Evolutionary conservation across 2,113 vertebrate species (phyloP), one percentile per base, ranked within the genome.

Genomic region (Daboia siamensis): DNA sequence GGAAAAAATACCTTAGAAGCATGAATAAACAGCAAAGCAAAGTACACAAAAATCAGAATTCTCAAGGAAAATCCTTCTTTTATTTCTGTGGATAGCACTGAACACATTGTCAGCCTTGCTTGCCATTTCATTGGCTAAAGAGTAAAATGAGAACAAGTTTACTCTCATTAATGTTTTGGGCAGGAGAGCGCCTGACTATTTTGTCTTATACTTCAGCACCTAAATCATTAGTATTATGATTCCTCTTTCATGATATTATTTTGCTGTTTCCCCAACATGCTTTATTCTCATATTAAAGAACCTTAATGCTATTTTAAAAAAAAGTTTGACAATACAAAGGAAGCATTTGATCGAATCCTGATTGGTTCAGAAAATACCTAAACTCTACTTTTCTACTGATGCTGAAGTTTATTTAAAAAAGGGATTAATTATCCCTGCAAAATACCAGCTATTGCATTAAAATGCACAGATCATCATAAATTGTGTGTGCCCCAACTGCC

Each of bases 281-380:
- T 39, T 26, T 61, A 64, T 29, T 93, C 93, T 94, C 89, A 92
- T 46, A 85, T 5, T 52, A 20, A 91, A 57, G 51, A 92, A 85
- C 84, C 94, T 93, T 95, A 95, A 95, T 39, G 48, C 69, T 84
- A 3, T 69, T 51, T 46, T 64, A 15, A 39, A 64, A 51, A 85
- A n/a, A 86, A 93, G 84, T 91, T 0, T 87, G 90, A 93, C 89
- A 92, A 92, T 39, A 93, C 59, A 91, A 95, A 90, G 93, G 95
- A 92, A 69, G 5, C 92, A 33, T 89, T 96, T 94, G 89, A 95
- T 80, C 15, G 89, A 92, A 90, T 90, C 91, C 92, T 94, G 87
- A 88, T 57, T 93, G 33, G 17, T 95, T 93, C 94, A 96, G 91
- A 94, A 93, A 97, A 94, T 89, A 96, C 93, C 90, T 59, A 96